Evolutionary conservation across 2,797 vertebrate species (phyloP), one percentile per base, ranked within the genome.

Genomic region (Anguilla megastoma): DNA sequence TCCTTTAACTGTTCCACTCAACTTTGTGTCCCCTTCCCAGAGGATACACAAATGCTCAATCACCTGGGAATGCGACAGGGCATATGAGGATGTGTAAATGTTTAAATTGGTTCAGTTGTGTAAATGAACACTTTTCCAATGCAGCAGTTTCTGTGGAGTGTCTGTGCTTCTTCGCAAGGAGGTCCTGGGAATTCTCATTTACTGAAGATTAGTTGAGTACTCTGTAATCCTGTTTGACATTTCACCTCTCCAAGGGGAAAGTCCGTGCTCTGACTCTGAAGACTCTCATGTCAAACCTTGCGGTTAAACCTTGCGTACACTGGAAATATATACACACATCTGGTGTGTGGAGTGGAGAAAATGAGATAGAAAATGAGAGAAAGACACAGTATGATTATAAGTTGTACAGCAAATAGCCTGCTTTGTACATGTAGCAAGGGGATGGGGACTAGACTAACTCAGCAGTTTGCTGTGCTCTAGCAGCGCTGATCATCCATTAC

Each of bases 121-220:
- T 63, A 10, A 63, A 84, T 41, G 36, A 66, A 36, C 45, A 48
- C 27, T 52, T 18, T 52, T 36, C 45, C 48, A 27, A 80, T 66
- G 7, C 33, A 56, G 76, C 14, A 63, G 74, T 87, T 84, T 76
- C 30, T 89, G 80, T 30, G 50, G 85, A 91, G 87, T 24, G 16
- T 63, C n/a, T 27, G 30, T 21, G 84, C 36, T 79, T 36, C 18
- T 27, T 16, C 3, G 48, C 27, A 9, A 48, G 2, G 36, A 45
- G 71, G 52, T 88, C 69, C 66, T 45, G n/a, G 88, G 91, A 92
- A 88, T 90, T 85, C 88, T 87, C 84, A 90, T 90, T 92, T 89
- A 88, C n/a, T 60, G 88, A 83, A 90, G 88, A 94, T 94, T 93
- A 92, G 30, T 92, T 88, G 76, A 89, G 85, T 86, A 86, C 85